phyloP scores from a whole-genome alignment of 2,888 invertebrate species.

The Andrena dorsata region DNA sequence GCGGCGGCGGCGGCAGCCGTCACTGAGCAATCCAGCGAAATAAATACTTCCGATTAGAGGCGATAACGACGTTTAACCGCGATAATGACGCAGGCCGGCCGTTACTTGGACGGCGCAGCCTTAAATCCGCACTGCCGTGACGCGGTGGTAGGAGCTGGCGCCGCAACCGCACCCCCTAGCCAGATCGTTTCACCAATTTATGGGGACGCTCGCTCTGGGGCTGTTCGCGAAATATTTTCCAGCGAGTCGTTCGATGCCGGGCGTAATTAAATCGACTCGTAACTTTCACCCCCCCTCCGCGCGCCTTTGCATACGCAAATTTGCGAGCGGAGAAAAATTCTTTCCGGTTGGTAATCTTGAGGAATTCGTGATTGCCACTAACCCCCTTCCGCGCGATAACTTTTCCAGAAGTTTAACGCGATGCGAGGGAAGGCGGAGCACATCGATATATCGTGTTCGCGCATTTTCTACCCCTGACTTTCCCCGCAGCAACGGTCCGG shows the following conservation, averaged over 20 bases:
- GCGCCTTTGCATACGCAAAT: neutral
- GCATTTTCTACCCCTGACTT: slow-evolving; percentile 1
- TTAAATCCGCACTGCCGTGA: slow-evolving; percentile 26
- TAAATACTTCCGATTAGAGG: slow-evolving; percentile 63
- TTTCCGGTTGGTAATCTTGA: neutral
- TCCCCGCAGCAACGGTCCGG: neutral
- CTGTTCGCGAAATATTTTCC: neutral
- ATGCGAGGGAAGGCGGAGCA: neutral
- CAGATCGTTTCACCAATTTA: slow-evolving; percentile 27
- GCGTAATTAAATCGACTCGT: neutral
- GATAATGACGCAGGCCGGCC: slow-evolving; percentile 30
- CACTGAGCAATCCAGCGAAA: slow-evolving; percentile 30
- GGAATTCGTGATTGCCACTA: neutral
- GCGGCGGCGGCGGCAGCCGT: slow-evolving; percentile 10
- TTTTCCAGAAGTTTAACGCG: neutral
- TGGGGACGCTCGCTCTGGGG: neutral
- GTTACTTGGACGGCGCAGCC: slow-evolving; percentile 15
- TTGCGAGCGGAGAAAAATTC: neutral
- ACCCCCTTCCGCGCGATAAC: neutral
- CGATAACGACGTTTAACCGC: slow-evolving; percentile 31
- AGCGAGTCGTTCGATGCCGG: neutral
- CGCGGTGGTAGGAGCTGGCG: slow-evolving; percentile 12
- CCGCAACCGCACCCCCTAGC: slow-evolving; percentile 18
- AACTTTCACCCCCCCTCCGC: neutral
- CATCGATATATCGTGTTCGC: slow-evolving; percentile 13